Evolutionary conservation across 2,113 vertebrate genomes (phyloP), one percentile per base, ranked within the genome.

Genomic region (Pteropus alecto): DNA sequence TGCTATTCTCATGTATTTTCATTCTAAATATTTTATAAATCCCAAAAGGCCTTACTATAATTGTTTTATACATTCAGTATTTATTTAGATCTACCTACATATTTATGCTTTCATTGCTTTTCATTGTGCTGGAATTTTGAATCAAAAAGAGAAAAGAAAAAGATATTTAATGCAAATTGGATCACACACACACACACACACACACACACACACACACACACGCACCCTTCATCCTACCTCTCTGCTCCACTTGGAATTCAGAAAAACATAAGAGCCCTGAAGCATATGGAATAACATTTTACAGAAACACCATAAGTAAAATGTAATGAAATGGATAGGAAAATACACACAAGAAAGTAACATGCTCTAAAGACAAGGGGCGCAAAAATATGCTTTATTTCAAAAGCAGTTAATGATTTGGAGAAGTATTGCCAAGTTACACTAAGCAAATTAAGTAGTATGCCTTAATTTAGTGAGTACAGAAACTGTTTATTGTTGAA

Each of bases 401-500:
- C 46, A 93, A 90, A 96, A 78, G 54, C 48, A 95, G 41, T 90
- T 97, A 94, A 88, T 96, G 67, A 97, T 84, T 86, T 96, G 41
- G 67, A 92, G 68, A 96, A 87, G 26, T 74, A 90, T 65, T 97
- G 88, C 90, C 85, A 96, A 95, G n/a, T 93, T 96, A 58, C 48
- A 96, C 28, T 95, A 84, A 96, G 56, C 77, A 96, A 87, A 95
- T 86, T 94, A 63, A 60, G 56, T 87, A 92, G 51, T 85, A 84
- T 95, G 60, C 56, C 67, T 95, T 89, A 87, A 92, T 93, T 96
- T 83, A 97, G 60, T 73, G 71, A 82, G 30, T 86, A 95, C 71
- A 94, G 96, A 97, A 95, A n/a, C 81, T 97, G 56, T 87, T 96
- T 96, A 95, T 61, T 97, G 63, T 94, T 73, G 48, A 95, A 88